A percentile compares a stretch with the other conserved stretches of the same genome.
These are phyloP conservation scores for Pollachius pollachius DNA, from an alignment of 2,113 vertebrate species.

Conservation along the genomic window DNA sequence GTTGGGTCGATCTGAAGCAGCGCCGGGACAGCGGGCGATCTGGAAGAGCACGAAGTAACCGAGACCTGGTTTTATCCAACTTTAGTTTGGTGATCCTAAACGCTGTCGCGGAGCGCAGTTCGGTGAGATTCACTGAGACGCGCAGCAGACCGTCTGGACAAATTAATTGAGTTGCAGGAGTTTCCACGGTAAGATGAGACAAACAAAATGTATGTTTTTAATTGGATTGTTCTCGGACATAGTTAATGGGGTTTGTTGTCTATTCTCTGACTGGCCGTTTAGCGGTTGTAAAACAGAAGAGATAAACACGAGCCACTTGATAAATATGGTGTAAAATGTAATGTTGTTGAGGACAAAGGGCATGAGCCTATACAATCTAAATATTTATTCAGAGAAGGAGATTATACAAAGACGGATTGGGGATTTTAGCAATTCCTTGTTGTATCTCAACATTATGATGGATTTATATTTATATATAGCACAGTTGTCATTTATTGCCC, in stretches of 20 bases:
- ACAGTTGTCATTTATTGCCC: conserved; percentile 24
- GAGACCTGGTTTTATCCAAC: background rate
- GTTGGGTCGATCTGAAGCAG: background rate
- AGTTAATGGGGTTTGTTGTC: no score
- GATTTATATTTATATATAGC: conserved; percentile 39
- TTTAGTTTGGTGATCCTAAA: background rate
- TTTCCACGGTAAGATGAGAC: conserved; percentile 57
- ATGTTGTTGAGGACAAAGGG: no score
- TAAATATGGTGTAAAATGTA: no score
- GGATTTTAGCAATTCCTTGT: conserved; percentile 34
- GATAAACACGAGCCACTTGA: background rate
- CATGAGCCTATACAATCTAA: conserved; percentile 11
- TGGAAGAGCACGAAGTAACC: background rate
- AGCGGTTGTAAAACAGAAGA: background rate
- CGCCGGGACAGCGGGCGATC: background rate
- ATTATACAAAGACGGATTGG: conserved; percentile 44
- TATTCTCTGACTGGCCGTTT: no score
- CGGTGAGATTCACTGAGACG: background rate
- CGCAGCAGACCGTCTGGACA: background rate
- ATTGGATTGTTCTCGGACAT: background rate
- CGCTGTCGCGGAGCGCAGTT: no score
- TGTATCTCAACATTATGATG: conserved; percentile 33
- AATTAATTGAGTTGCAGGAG: background rate
- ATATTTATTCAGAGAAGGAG: conserved; percentile 52
- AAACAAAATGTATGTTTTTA: background rate